A percentile compares a stretch with the other conserved stretches of the same genome.
phyloP scores from a whole-genome alignment of 2,797 vertebrate genomes.

The Sebastolobus altivelis region DNA sequence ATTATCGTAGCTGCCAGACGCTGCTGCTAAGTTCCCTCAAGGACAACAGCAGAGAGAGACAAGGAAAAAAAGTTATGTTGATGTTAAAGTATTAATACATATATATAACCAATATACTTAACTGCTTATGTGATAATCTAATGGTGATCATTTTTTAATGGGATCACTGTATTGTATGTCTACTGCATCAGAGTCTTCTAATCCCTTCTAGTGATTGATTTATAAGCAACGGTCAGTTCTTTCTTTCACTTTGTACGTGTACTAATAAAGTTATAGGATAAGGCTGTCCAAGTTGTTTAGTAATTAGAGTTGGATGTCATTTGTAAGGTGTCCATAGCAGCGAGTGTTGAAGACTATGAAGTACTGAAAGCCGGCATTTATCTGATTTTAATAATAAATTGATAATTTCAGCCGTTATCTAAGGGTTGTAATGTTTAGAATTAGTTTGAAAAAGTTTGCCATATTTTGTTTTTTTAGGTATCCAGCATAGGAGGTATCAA shows the following conservation, averaged over 20 bases:
- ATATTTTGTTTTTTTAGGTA: not conserved
- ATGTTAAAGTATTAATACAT: not conserved
- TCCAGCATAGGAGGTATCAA: not conserved
- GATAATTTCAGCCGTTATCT: not conserved
- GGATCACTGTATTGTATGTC: not conserved
- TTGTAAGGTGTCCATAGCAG: not conserved
- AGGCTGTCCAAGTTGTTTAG: not conserved
- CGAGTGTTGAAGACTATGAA: not conserved
- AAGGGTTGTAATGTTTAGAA: not conserved
- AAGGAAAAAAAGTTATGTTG: not conserved
- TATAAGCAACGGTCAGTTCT: not conserved
- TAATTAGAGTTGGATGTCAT: not conserved
- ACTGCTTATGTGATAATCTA: not conserved
- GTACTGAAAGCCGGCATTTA: not conserved
- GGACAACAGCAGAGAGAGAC: not conserved
- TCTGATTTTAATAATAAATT: not conserved
- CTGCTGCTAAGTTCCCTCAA: constrained; percentile 3
- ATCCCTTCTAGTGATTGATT: not conserved
- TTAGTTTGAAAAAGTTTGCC: not conserved
- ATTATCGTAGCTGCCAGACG: not conserved
- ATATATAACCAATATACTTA: not conserved
- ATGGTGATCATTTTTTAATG: not conserved
- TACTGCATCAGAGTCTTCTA: not conserved
- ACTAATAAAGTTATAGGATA: not conserved
- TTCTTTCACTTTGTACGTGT: not conserved